Evolutionary conservation across 2,888 invertebrate genomes (phyloP).

Genomic region (Eretmocerus hayati): DNA sequence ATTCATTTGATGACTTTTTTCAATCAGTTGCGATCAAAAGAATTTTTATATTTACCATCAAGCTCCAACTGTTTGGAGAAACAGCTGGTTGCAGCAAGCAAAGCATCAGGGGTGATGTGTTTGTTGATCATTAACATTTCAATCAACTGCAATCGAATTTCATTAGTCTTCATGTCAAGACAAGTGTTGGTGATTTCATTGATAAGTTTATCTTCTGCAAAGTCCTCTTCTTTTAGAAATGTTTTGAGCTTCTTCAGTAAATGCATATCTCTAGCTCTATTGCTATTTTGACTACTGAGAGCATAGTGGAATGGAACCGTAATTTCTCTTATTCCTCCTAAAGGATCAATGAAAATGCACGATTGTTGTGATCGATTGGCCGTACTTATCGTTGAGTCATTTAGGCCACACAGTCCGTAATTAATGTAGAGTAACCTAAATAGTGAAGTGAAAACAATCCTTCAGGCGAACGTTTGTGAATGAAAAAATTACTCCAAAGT

Average conservation of each 20-base stretch:
- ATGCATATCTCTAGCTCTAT: slow-evolving; percentile 81
- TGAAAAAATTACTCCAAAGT: no score
- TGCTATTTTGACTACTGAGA: slow-evolving; percentile 79
- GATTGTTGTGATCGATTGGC: slow-evolving; percentile 58
- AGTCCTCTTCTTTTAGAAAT: slow-evolving; percentile 55
- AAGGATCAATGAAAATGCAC: slow-evolving; percentile 76
- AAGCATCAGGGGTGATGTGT: slow-evolving; percentile 56
- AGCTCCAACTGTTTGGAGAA: slow-evolving; percentile 32
- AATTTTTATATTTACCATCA: slow-evolving; percentile 9
- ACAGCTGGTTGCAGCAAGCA: slow-evolving; percentile 50
- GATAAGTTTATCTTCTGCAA: slow-evolving; percentile 49
- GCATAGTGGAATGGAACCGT: slow-evolving; percentile 87
- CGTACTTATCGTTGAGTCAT: slow-evolving; percentile 43
- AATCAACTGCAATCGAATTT: slow-evolving; percentile 63
- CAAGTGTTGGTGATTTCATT: slow-evolving; percentile 54
- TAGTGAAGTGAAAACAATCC: no score
- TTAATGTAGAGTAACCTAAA: slow-evolving; percentile 67
- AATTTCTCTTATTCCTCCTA: slow-evolving; percentile 75
- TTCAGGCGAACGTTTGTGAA: no score
- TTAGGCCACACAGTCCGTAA: slow-evolving; percentile 73
- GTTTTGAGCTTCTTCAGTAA: slow-evolving; percentile 69
- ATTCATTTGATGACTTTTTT: background rate
- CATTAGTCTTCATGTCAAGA: slow-evolving; percentile 62
- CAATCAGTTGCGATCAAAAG: background rate
- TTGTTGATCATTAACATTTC: slow-evolving; percentile 64